Evolutionary conservation across 2,113 vertebrate genomes (phyloP).

Genomic region (Tychaedon coryphoeus): DNA sequence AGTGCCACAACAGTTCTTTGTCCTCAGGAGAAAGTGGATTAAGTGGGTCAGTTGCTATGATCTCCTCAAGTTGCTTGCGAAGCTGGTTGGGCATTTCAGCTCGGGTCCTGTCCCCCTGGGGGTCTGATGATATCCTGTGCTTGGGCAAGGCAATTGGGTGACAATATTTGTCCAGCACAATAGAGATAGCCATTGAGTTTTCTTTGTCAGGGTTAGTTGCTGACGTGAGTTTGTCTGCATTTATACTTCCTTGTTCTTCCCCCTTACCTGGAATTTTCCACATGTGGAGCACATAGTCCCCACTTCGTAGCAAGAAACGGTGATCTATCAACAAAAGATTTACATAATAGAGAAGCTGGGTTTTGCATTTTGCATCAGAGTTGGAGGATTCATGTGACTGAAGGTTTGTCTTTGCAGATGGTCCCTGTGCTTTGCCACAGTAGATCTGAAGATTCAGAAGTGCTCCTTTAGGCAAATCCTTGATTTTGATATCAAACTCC

Average conservation of each 20-base stretch:
- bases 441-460: slow-evolving; percentile 92
- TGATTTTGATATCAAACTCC: slow-evolving; percentile 94
- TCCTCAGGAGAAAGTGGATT: slow-evolving; percentile 92
- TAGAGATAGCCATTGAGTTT: slow-evolving; percentile 90
- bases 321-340: slow-evolving; percentile 95
- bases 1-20: slow-evolving; percentile 97
- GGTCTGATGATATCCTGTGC: slow-evolving; percentile 73
- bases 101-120: slow-evolving; percentile 81
- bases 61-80: slow-evolving; percentile 93
- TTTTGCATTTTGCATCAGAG: slow-evolving; percentile 85
- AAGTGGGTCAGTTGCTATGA: slow-evolving; percentile 90
- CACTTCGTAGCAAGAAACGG: slow-evolving; percentile 90
- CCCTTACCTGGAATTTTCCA: slow-evolving; percentile 95
- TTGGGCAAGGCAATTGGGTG: slow-evolving; percentile 95
- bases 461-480: slow-evolving; percentile 91
- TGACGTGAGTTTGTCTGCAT: slow-evolving; percentile 95
- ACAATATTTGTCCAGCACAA: slow-evolving; percentile 92
- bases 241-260: slow-evolving; percentile 93
- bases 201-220: slow-evolving; percentile 96
- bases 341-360: slow-evolving; percentile 92
- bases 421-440: slow-evolving; percentile 83
- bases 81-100: slow-evolving; percentile 97
- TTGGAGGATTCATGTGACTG: slow-evolving; percentile 70
- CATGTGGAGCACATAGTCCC: slow-evolving; percentile 97
- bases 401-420: slow-evolving; percentile 70